Evolutionary conservation across 2,797 vertebrate genomes (phyloP), one percentile per base, ranked within the genome.

Genomic region (Xiphophorus birchmanni): DNA sequence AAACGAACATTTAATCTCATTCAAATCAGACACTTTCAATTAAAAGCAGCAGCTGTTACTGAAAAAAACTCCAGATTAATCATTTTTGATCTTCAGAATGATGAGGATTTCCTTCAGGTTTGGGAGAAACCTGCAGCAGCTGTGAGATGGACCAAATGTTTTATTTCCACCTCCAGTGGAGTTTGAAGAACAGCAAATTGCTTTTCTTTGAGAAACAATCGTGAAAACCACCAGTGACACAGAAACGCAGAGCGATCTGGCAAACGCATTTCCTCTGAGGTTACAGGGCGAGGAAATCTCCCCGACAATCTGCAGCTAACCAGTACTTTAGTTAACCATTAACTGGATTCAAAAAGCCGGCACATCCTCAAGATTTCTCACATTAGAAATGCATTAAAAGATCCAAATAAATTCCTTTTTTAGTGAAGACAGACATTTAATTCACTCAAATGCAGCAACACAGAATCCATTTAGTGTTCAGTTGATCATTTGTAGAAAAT

Each of bases 171-270:
- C 60, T 71, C 86, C 73, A 82, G 47, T 73, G 26, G 37, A 8
- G 67, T 73, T 83, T 37, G 26, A 60, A 54, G 12, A 44, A 18
- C 52, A 74, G 78, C 72, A 88, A 87, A 89, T 83, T 84, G 71
- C 82, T 86, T 90, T 76, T 63, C 32, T 84, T 29, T 63, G 75
- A 89, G 75, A 78, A 89, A 82, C 78, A 85, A 84, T 82, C 35
- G 37, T 2, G 5, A 50, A 21, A 35, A 86, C 56, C 52, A 40
- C 72, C 80, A 76, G 78, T 82, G 84, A 90, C 73, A 54, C n/a
- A 32, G 72, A 77, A 80, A 72, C 4, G 75, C 73, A 54, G 67
- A 84, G 77, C 13, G 9, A 5, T 79, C 77, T 4, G 52, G 21
- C 74, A 77, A 77, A 80, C 71, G 52, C n/a, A 80, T 90, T 89